Base-by-base conservation (phyloP, 2,113 vertebrate genomes). In the Saguinus imperator region DNA sequence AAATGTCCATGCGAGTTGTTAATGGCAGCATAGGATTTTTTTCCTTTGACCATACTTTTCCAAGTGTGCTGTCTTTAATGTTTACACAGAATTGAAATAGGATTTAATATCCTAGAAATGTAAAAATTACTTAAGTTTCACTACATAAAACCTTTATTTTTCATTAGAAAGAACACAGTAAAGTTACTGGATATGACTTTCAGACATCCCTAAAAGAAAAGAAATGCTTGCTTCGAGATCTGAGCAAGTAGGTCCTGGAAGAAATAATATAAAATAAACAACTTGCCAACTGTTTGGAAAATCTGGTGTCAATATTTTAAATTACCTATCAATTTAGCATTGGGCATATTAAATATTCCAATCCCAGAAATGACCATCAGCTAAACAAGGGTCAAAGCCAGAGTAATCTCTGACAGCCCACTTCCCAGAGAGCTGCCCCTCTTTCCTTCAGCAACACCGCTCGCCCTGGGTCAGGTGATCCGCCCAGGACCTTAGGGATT, bases 141-240 rank as follows among this genome's bases (percentile, higher is more conserved):
- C 64, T 76, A 27, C 6, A 29, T 64, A 76, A 94, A 95, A 89
- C 10, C 23, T 89, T 68, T 94, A 43, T 52, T 95, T 95, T 88
- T 94, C 75, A 37, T 35, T 72, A 50, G 29, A 73, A 88, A 82
- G 89, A 75, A 84, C 58, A 70, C 43, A 50, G 21, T 91, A 64
- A 77, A 50, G 37, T n/a, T 21, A 77, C 2, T 43, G 32, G 32
- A n/a, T 68, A 64, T 91, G 48, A 80, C 94, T 87, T 96, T 96
- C 72, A 92, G 52, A 94, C 50, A n/a, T 61, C 93, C 94, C 88
- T 96, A 91, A 84, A 96, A 90, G 91, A 90, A 97, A 98, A 95
- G 48, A 95, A 93, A 97, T 0, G 1, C 55, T 97, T 52, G 90
- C 89, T 98, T 96, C 94, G 77, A 94, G 97, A 97, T 79, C 95